Conservation (phyloP, 1,140 invertebrate species). For the Zaprionus taronus region DNA sequence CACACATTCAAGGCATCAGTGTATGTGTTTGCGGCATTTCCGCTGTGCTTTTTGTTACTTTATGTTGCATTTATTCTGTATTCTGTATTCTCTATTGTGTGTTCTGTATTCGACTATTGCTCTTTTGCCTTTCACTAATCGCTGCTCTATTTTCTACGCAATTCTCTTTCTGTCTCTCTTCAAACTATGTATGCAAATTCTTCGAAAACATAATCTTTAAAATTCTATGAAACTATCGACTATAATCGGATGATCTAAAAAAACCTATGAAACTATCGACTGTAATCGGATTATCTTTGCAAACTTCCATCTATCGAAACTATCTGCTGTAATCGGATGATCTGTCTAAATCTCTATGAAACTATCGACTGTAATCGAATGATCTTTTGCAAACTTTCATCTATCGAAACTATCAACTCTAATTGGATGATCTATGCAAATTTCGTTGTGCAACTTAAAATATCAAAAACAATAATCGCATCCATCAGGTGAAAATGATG, state of each 20-base stretch:
- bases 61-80: conserved; percentile 57
- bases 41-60: conserved; percentile 59
- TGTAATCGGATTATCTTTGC: not conserved
- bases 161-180: conserved; percentile 12
- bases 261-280: conserved; percentile 26
- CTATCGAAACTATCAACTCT: too few species aligned
- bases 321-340: not conserved
- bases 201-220: conserved; percentile 17
- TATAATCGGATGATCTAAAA: conserved; percentile 43
- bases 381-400: too few species aligned
- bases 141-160: conserved; percentile 8
- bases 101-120: conserved; percentile 4
- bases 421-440: conserved; percentile 49
- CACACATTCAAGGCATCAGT: conserved; percentile 67
- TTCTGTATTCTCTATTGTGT: conserved; percentile 24
- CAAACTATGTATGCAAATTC: conserved; percentile 15
- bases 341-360: conserved; percentile 25
- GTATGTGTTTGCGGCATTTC: conserved; percentile 74
- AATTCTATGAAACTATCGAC: conserved; percentile 21
- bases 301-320: conserved; percentile 25
- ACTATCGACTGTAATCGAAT: conserved; percentile 10
- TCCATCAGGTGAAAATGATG: conserved; percentile 88
- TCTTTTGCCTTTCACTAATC: not conserved
- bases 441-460: conserved; percentile 45
- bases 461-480: conserved; percentile 29